Evolutionary conservation across 2,113 vertebrate species (phyloP), one percentile per base, ranked within the genome.

Genomic region (Coreoperca whiteheadi): DNA sequence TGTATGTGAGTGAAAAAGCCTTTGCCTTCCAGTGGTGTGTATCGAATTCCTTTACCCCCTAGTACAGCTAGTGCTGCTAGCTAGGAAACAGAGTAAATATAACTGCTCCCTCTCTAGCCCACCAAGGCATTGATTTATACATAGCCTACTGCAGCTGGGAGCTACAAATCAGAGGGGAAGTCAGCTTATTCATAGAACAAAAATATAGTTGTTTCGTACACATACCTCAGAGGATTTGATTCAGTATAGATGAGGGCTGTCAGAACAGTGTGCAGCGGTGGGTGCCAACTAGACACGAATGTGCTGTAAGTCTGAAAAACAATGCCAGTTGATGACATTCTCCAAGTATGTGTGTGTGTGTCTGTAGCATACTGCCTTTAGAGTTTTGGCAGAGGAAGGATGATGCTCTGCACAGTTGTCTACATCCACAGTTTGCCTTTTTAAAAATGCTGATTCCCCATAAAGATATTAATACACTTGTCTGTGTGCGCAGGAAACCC

Each of bases 91-190:
- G 92, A 91, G 91, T 91, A 94, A 94, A 93, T 93, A 94, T 93
- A 93, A 92, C 92, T 87, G 89, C 90, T 91, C 88, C 87, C 89
- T 91, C 90, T 93, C 82, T 77, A 88, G 89, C 92, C 92, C 91
- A 93, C 92, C 91, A 81, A 91, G 87, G 91, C 93, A 94, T 94
- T 94, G 93, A 94, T 94, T 93, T 93, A 94, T 93, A 92, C 89
- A 88, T 85, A 89, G 92, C 79, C 87, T 59, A 34, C 88, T 91
- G 93, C 93, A 93, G 92, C 91, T 92, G 93, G 91, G 92, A 93
- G 93, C 90, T 81, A 92, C 92, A 94, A 91, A 93, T 94, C 91
- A 92, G 82, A 91, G 64, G 83, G 92, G 90, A 90, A 89, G 94
- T 93, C 93, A 89, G 91, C 88, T 91, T 93, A 94, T 93, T 93